phyloP scores from a whole-genome alignment of 1,140 invertebrate species.

The Akabosia matsudoensis region DNA sequence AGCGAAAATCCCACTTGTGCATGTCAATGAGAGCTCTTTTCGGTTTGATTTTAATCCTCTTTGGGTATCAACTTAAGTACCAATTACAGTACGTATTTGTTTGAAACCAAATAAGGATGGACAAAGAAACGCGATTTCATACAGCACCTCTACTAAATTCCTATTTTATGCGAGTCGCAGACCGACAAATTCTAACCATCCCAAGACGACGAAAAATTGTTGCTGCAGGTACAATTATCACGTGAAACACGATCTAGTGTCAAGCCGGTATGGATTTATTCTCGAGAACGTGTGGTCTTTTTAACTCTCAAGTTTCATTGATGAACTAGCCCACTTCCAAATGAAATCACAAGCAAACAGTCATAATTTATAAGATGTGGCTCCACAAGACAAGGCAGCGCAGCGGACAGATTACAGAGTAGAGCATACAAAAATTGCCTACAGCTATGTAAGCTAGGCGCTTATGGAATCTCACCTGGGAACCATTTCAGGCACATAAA shows the following conservation, averaged over 20 bases:
- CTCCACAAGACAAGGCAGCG: not conserved
- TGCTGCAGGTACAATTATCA: too few relatives aligned
- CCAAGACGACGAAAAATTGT: too few relatives aligned
- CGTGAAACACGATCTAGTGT: too few relatives aligned
- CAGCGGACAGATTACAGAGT: not conserved
- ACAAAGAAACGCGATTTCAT: not conserved
- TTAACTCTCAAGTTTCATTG: constrained; percentile 8
- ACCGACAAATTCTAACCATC: too few relatives aligned
- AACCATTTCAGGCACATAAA: too few relatives aligned
- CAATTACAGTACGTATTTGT: not conserved
- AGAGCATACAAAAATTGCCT: not conserved
- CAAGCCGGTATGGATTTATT: too few relatives aligned
- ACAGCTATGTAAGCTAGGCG: constrained; percentile 10
- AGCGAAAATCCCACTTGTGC: too few relatives aligned
- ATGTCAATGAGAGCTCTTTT: too few relatives aligned
- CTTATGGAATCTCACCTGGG: constrained; percentile 16
- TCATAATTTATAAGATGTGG: constrained; percentile 13
- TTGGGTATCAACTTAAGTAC: not conserved
- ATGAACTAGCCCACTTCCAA: constrained; percentile 14
- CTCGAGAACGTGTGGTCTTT: constrained; percentile 20
- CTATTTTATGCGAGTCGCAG: too few relatives aligned
- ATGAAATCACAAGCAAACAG: not conserved
- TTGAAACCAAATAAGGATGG: not conserved
- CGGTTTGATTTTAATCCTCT: too few relatives aligned
- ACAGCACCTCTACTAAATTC: not conserved